A percentile compares a stretch with the other conserved stretches of the same genome.
phyloP scores from a whole-genome alignment of 1,140 invertebrate species.

The Sminthurinus signatus region DNA sequence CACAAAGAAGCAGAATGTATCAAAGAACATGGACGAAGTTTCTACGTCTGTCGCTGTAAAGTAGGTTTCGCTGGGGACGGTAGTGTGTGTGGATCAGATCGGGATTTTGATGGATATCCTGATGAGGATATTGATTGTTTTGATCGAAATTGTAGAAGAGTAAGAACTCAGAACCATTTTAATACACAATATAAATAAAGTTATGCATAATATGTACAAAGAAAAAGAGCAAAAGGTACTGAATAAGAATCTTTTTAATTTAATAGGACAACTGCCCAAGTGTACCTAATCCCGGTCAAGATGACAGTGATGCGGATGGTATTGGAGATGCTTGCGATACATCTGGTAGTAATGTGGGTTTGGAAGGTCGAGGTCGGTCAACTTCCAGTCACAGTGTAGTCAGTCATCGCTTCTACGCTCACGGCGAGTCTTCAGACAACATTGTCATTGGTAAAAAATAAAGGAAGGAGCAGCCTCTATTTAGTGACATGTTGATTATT shows the following conservation, averaged over 20 bases:
- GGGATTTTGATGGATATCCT: constrained; percentile 4
- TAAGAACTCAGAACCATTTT: not conserved
- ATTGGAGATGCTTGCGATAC: constrained; percentile 9
- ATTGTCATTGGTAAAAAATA: constrained; percentile 6
- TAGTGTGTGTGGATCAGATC: not conserved
- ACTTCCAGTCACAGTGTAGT: no score
- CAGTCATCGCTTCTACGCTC: not conserved
- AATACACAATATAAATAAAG: no score
- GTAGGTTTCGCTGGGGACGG: constrained; percentile 4
- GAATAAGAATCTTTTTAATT: not conserved
- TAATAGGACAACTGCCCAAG: constrained; percentile 13
- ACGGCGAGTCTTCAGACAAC: not conserved
- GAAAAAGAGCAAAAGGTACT: no score
- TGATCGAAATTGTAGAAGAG: constrained; percentile 8
- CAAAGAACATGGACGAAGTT: not conserved
- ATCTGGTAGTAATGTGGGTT: not conserved
- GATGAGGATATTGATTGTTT: constrained; percentile 12
- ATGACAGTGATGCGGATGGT: constrained; percentile 8
- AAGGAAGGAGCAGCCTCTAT: no score
- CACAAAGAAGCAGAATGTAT: constrained; percentile 7
- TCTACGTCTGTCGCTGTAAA: constrained; percentile 11
- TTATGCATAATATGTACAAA: no score
- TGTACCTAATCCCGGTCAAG: constrained; percentile 4
- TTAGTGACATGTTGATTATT: no score
- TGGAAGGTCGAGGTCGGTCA: not conserved